These are phyloP conservation scores for Equus przewalskii DNA, from an alignment of 2,113 vertebrate species.

Conservation along the genomic window DNA sequence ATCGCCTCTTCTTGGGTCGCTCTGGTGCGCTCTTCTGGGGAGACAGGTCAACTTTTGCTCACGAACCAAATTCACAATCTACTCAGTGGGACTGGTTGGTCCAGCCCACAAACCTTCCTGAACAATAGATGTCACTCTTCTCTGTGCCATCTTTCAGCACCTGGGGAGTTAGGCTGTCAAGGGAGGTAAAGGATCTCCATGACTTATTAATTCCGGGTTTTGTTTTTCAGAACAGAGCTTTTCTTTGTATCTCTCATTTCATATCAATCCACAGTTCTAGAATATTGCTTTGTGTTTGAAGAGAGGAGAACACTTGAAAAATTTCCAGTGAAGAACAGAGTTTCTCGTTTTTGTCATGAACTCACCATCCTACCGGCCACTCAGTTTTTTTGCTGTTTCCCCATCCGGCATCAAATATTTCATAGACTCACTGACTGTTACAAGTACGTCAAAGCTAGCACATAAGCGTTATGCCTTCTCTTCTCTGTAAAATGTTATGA, in stretches of 20 bases:
- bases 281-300: not conserved
- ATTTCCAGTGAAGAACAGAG: not conserved
- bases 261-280: slow-evolving; percentile 74
- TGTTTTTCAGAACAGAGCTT: slow-evolving; percentile 88
- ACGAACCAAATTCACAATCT: slow-evolving; percentile 31
- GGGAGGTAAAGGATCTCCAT: slow-evolving; percentile 87
- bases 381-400: not conserved
- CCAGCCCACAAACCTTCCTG: slow-evolving; percentile 58
- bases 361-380: rapidly evolving
- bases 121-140: slow-evolving; percentile 85
- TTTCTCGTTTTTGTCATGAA: not conserved
- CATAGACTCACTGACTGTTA: not conserved
- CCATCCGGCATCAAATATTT: not conserved
- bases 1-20: slow-evolving; percentile 73
- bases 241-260: slow-evolving; percentile 48
- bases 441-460: rapidly evolving
- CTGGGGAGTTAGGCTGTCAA: slow-evolving; percentile 62
- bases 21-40: not conserved
- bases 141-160: slow-evolving; percentile 89
- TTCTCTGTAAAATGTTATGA: not conserved
- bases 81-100: rapidly evolving
- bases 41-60: not conserved
- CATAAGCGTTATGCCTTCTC: not conserved
- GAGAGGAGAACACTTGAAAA: not conserved
- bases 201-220: slow-evolving; percentile 94